Evolutionary conservation across 2,888 invertebrate genomes (phyloP), one percentile per base, ranked within the genome.

Genomic region (Amblyjoppa fuscipennis): DNA sequence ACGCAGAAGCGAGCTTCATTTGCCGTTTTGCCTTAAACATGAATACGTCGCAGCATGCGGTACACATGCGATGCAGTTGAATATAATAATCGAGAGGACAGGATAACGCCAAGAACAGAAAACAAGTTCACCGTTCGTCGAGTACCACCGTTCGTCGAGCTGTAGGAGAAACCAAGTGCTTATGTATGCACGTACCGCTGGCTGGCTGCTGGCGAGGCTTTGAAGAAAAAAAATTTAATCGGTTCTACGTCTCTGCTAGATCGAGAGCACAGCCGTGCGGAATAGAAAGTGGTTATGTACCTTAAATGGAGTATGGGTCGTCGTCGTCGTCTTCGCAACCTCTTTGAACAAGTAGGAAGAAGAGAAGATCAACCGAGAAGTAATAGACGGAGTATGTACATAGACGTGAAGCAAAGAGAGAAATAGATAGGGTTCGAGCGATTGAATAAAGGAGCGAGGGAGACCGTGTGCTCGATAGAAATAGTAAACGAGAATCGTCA

Each of bases 261-360:
- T 88, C 84, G 86, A 84, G 87, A 88, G 84, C 87, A 86, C 85
- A 83, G 68, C 79, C 75, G 79, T 76, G 84, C 69, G 81, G 87
- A 89, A 89, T 89, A 89, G 89, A 89, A 89, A 89, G 89, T 88
- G 86, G 87, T 89, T 89, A 89, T 84, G 86, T 87, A 75, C 49
- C 84, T 88, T 84, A 88, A 88, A 88, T 80, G 80, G 84, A 87
- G 75, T 83, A 84, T 75, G 74, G 59, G 68, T 83, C 70, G 74
- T 70, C 20, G 51, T 76, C 76, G 74, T 70, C 20, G 51, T 76
- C 76, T 68, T 80, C 73, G 59, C 41, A 51, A 13, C 51, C 16
- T 74, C 78, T 41, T 53, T 53, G 66, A 79, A 75, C 68, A 74
- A 84, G 69, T 34, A n/a, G 34, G 70, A 75, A 81, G 49, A 61